These are phyloP conservation scores for Meleagris gallopavo DNA, from an alignment of 2,113 vertebrate genomes.

Conservation along the genomic window DNA sequence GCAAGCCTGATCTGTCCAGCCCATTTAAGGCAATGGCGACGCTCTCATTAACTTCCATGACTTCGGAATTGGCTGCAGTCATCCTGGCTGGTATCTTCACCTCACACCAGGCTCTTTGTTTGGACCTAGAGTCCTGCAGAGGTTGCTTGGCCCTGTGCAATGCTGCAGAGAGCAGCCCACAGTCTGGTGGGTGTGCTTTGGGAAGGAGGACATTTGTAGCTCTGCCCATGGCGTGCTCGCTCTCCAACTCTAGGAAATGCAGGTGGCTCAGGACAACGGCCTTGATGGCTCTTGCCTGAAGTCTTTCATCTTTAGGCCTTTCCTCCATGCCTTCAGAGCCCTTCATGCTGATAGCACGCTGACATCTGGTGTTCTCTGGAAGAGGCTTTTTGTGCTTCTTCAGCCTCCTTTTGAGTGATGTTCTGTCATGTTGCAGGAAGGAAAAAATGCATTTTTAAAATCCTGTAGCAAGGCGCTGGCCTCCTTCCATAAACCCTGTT, in stretches of 20 bases:
- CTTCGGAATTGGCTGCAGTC: accelerated
- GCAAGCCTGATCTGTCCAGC: not conserved
- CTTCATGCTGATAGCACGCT: accelerated
- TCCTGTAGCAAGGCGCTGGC: slow-evolving; percentile 38
- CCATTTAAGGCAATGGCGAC: not conserved
- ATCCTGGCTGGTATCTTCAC: not conserved
- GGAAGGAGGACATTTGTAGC: not conserved
- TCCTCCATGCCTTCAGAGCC: not conserved
- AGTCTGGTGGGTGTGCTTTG: not conserved
- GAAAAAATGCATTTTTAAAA: not conserved
- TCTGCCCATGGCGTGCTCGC: not conserved
- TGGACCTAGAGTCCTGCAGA: not conserved
- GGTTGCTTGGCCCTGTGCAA: accelerated
- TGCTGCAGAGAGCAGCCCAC: not conserved
- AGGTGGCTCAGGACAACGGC: not conserved
- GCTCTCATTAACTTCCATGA: not conserved
- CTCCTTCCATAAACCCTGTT: slow-evolving; percentile 54
- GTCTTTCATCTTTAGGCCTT: not conserved
- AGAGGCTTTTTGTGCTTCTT: not conserved
- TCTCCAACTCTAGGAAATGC: not conserved
- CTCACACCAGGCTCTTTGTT: too few species aligned
- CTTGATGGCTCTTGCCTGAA: not conserved
- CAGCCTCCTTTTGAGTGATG: not conserved
- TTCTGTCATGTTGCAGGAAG: not conserved
- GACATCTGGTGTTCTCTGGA: not conserved